Evolutionary conservation across 2,888 invertebrate species (phyloP), one percentile per base, ranked within the genome.

Genomic region (Cataglyphis livida): DNA sequence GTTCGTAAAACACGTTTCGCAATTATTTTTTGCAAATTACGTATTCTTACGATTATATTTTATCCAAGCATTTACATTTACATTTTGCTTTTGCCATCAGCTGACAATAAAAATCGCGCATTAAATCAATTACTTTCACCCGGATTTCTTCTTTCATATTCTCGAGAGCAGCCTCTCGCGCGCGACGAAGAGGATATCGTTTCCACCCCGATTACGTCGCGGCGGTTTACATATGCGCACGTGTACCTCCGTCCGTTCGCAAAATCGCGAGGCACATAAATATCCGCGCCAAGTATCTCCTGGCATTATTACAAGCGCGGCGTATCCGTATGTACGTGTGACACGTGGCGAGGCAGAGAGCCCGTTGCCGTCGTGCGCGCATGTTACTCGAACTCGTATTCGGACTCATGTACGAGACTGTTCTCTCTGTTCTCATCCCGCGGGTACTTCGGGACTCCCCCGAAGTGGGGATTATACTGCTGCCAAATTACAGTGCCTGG

Each of bases 401-500:
- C 76, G 84, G 71, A 74, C 54, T 75, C 10, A 64, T 82, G 81
- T 71, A 83, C 82, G 87, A 85, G 87, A 87, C 85, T n/a, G n/a
- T n/a, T n/a, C n/a, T n/a, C n/a, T 83, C 83, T 44, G 83, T 78
- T 88, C 78, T 48, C 82, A 71, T 83, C 82, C 10, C n/a, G 74
- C 32, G 38, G 74, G 62, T 38, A 38, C 51, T 51, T 10, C 25
- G 78, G 84, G 59, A 44, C 70, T 59, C 73, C 70, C 85, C n/a
- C 85, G 86, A 70, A 79, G 90, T 86, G 89, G 90, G 89, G 90
- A 90, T 94, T 93, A 93, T 92, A 93, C 90, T 92, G 94, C 93
- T 93, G 93, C 92, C 93, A 94, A 94, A 94, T 94, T 94, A 94
- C 93, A 94, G 93, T 92, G 87, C 90, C 86, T 82, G 92, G 89